These are phyloP conservation scores for Apodemus sylvaticus DNA, from an alignment of 2,113 vertebrate species.

Conservation along the genomic window DNA sequence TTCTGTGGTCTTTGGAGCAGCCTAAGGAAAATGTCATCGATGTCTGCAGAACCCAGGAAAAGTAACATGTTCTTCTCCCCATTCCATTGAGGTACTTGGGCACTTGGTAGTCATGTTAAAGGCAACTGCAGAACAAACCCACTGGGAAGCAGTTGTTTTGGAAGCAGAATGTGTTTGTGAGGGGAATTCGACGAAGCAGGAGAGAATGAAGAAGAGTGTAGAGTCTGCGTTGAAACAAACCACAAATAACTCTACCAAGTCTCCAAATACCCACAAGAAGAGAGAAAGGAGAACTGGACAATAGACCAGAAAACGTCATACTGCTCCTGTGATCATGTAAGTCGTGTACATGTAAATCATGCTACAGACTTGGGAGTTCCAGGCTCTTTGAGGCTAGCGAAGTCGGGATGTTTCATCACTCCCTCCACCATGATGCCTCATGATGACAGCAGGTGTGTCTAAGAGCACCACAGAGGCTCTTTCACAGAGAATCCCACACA, in stretches of 20 bases:
- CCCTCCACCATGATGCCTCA: background rate
- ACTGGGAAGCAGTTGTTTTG: accelerated
- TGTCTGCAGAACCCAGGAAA: background rate
- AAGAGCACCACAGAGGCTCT: background rate
- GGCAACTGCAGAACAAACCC: background rate
- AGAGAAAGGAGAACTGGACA: background rate
- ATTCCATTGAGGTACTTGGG: background rate
- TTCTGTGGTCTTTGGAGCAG: background rate
- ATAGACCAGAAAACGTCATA: background rate
- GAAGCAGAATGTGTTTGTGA: background rate
- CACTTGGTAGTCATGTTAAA: background rate
- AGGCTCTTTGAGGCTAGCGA: background rate
- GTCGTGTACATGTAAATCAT: background rate
- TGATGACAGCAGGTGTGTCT: accelerated
- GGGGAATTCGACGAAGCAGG: background rate
- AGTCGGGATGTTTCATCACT: background rate
- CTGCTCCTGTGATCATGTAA: background rate
- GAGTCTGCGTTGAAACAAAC: background rate
- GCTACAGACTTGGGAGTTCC: background rate
- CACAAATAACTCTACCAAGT: background rate
- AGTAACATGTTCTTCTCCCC: background rate
- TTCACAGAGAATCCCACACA: background rate
- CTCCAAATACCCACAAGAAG: background rate
- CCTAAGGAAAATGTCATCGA: background rate
- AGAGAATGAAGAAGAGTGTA: background rate